A percentile compares a stretch with the other conserved stretches of the same genome.
Evolutionary conservation across 2,797 vertebrate species (phyloP).

Genomic region (Amphiprion clarkii): DNA sequence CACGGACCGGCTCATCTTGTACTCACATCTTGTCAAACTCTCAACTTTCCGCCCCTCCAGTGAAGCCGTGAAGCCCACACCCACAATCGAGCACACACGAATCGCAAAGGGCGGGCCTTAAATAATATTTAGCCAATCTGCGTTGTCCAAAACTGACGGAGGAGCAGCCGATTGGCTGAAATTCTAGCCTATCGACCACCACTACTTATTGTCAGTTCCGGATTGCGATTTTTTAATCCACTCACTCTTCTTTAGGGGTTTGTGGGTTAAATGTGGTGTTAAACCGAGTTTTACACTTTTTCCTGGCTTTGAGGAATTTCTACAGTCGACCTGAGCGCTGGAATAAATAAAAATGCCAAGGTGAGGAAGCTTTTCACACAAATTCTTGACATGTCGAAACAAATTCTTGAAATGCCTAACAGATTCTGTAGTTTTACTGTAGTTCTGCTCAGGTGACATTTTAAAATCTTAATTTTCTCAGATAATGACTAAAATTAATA

Average conservation of each 20-base stretch:
- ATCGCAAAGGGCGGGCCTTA: accelerated
- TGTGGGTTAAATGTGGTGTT: neutral
- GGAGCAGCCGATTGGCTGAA: slow-evolving; percentile 49
- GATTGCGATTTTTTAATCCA: too few relatives aligned
- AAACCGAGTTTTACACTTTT: neutral
- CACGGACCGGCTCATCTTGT: too few relatives aligned
- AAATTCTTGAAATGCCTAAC: neutral
- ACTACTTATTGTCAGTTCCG: slow-evolving; percentile 13
- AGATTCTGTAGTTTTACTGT: neutral
- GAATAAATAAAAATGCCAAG: slow-evolving; percentile 56
- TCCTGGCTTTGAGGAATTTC: neutral
- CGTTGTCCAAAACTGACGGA: accelerated
- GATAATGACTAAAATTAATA: too few relatives aligned
- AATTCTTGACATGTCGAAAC: too few relatives aligned
- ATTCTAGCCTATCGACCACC: neutral
- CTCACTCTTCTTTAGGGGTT: neutral
- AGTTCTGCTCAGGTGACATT: neutral
- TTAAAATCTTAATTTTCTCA: too few relatives aligned
- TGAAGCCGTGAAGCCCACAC: neutral
- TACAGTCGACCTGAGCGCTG: neutral
- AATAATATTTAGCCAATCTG: slow-evolving; percentile 41
- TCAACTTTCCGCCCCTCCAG: neutral
- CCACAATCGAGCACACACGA: neutral
- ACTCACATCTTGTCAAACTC: too few relatives aligned
- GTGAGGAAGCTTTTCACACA: slow-evolving; percentile 29